These are phyloP conservation scores for Eptatretus atami DNA, from an alignment of 2,797 vertebrate species.

Conservation along the genomic window DNA sequence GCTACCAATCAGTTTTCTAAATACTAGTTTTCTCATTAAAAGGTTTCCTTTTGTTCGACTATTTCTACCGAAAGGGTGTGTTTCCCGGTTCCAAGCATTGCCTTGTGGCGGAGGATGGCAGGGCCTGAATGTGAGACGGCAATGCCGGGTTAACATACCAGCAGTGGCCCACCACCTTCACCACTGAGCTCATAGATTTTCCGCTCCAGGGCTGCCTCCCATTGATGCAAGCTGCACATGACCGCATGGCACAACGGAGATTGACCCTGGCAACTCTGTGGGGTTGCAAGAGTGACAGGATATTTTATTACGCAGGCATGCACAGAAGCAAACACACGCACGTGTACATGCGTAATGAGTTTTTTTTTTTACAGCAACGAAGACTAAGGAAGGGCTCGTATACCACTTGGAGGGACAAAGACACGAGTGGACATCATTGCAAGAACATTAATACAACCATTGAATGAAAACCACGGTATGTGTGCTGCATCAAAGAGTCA, in stretches of 20 bases:
- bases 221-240: constrained; percentile 64
- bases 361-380: background rate
- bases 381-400: background rate
- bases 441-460: too few species aligned
- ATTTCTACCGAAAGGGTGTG: constrained; percentile 50
- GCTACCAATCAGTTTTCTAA: too few species aligned
- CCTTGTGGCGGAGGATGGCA: constrained; percentile 71
- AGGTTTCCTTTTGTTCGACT: too few species aligned
- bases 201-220: constrained; percentile 75
- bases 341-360: background rate
- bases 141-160: constrained; percentile 24
- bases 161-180: constrained; percentile 50
- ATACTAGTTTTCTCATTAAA: too few species aligned
- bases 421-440: too few species aligned
- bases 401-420: too few species aligned
- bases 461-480: too few species aligned
- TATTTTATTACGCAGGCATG: too few species aligned
- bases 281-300: constrained; percentile 8
- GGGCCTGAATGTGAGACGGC: constrained; percentile 35
- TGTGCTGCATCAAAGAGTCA: too few species aligned
- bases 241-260: constrained; percentile 65
- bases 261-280: constrained; percentile 61
- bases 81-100: constrained; percentile 66
- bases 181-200: constrained; percentile 58
- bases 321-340: constrained; percentile 8